A percentile compares a stretch with the other conserved stretches of the same genome.
Evolutionary conservation across 2,888 invertebrate genomes (phyloP).

Genomic region (Microdon myrmicae): DNA sequence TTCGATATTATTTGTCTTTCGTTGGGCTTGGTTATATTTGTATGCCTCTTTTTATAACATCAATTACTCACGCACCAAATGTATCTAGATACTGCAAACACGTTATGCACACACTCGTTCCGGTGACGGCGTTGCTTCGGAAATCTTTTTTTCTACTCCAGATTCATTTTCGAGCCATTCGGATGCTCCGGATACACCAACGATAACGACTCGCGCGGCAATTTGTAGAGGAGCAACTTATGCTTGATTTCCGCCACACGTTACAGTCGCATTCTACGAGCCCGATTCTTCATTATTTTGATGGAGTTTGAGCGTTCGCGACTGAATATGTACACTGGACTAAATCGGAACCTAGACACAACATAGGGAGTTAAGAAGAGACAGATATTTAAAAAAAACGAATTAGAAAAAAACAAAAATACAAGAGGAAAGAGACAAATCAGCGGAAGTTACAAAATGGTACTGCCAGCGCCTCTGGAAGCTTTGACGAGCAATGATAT

Average conservation of each 20-base stretch:
- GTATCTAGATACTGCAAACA: slow-evolving; percentile 8
- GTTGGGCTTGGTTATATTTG: slow-evolving; percentile 4
- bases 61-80: slow-evolving; percentile 27
- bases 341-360: too few species aligned
- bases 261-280: background rate
- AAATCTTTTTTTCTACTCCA: slow-evolving; percentile 38
- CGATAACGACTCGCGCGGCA: background rate
- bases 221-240: background rate
- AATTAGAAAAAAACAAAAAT: too few species aligned
- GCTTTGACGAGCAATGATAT: slow-evolving; percentile 46
- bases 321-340: too few species aligned
- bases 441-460: too few species aligned
- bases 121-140: slow-evolving; percentile 40
- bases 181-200: slow-evolving; percentile 16
- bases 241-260: slow-evolving; percentile 20
- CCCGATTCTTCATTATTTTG: slow-evolving; percentile 32
- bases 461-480: slow-evolving; percentile 20
- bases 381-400: too few species aligned
- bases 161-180: slow-evolving; percentile 43
- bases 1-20: background rate
- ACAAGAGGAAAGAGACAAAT: too few species aligned
- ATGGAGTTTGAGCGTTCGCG: slow-evolving; percentile 24
- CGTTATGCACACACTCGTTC: slow-evolving; percentile 20
- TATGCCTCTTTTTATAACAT: slow-evolving; percentile 9
- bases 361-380: too few species aligned